phyloP scores from a whole-genome alignment of 2,797 vertebrate genomes.

The Clarias fuscus region DNA sequence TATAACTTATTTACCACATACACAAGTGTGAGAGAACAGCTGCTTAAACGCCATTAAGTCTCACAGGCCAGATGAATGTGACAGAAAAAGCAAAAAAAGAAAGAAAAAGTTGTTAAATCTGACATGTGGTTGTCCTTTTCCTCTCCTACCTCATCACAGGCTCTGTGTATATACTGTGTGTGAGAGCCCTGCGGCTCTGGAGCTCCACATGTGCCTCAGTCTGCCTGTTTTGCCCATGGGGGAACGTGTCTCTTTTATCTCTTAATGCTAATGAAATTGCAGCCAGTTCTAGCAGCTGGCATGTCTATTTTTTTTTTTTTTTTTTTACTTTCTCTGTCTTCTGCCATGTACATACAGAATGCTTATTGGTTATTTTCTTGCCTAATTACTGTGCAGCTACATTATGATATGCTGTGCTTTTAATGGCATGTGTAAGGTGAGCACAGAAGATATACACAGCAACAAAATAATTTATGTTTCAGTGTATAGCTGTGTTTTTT shows the following conservation, averaged over 20 bases:
- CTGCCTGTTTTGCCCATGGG: conserved; percentile 36
- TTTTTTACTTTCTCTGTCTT: not conserved
- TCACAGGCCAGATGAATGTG: conserved; percentile 29
- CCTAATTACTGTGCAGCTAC: conserved; percentile 4
- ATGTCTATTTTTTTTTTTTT: not conserved
- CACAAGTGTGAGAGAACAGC: not conserved
- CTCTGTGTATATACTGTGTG: not conserved
- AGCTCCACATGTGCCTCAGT: conserved; percentile 45
- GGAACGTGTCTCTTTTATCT: conserved; percentile 32
- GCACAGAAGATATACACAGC: not conserved
- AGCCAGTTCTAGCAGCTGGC: conserved; percentile 9
- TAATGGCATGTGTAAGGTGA: not conserved
- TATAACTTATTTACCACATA: conserved; percentile 28
- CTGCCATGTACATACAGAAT: conserved; percentile 10
- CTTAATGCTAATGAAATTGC: conserved; percentile 20
- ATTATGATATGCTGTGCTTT: not conserved
- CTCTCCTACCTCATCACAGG: not conserved
- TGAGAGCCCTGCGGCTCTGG: conserved; percentile 2
- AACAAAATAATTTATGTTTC: not conserved
- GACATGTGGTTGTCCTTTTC: conserved; percentile 4
- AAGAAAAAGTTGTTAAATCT: conserved; percentile 19
- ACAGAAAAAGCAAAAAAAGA: conserved; percentile 5
- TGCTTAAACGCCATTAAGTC: not conserved
- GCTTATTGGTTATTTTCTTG: conserved; percentile 4
- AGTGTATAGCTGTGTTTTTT: not conserved